Conservation (phyloP, 2,113 vertebrate genomes). For the Actinemys pallida region DNA sequence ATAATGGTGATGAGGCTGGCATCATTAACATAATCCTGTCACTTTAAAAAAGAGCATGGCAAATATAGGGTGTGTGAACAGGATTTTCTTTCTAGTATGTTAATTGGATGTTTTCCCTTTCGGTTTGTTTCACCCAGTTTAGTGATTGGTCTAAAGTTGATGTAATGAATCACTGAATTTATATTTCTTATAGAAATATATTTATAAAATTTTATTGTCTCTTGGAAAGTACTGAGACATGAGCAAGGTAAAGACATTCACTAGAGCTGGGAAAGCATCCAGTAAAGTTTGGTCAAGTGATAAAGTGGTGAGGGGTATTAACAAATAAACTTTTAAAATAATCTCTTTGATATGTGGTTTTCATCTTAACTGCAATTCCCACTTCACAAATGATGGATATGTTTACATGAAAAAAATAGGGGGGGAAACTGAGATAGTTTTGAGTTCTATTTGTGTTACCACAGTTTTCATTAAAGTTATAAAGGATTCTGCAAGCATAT, state of each 20-base stretch:
- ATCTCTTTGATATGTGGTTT: constrained; percentile 4
- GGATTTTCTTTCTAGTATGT: background rate
- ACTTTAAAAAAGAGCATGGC: background rate
- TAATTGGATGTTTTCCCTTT: background rate
- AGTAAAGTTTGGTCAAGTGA: background rate
- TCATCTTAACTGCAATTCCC: background rate
- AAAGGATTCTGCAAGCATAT: background rate
- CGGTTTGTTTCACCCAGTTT: background rate
- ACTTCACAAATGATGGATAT: background rate
- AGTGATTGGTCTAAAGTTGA: constrained; percentile 29
- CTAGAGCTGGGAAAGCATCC: background rate
- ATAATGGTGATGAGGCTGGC: background rate
- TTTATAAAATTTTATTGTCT: background rate
- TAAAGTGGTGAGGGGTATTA: background rate
- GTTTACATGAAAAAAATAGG: background rate
- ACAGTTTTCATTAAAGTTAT: background rate
- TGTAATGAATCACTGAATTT: background rate
- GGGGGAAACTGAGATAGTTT: background rate
- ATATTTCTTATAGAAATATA: constrained; percentile 26
- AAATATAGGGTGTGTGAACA: background rate
- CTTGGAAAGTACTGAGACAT: background rate
- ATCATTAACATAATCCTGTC: background rate
- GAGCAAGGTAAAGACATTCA: background rate
- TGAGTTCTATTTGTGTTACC: background rate
- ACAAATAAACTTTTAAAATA: background rate